Evolutionary conservation across 2,888 invertebrate genomes (phyloP).

Genomic region (Thera obeliscata): DNA sequence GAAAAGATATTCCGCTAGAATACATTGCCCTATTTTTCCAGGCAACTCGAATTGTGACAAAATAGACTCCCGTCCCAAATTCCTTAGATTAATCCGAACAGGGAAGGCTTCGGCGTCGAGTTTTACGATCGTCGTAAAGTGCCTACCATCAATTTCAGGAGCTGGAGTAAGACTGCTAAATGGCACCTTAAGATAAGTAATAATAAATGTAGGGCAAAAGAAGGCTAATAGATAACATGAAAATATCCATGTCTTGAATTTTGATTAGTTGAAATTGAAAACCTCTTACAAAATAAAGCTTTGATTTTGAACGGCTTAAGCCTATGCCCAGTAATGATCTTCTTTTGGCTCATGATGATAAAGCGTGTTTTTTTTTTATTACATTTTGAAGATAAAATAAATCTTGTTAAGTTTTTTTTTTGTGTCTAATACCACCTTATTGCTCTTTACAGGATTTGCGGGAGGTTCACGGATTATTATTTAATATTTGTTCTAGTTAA

Average conservation of each 20-base stretch:
- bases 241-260: not conserved
- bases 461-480: too few relatives aligned
- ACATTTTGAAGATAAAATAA: too few relatives aligned
- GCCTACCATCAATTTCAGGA: constrained; percentile 44
- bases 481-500: too few relatives aligned
- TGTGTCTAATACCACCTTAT: too few relatives aligned
- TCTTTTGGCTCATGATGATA: too few relatives aligned
- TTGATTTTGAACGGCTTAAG: not conserved
- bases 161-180: constrained; percentile 38
- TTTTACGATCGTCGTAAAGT: constrained; percentile 50
- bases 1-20: constrained; percentile 7
- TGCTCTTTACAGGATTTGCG: too few relatives aligned
- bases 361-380: too few relatives aligned
- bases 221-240: constrained; percentile 17
- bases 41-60: constrained; percentile 33
- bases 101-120: constrained; percentile 39
- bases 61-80: constrained; percentile 37
- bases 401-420: too few relatives aligned
- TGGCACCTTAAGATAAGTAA: constrained; percentile 35
- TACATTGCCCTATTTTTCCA: constrained; percentile 25
- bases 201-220: constrained; percentile 30
- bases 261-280: constrained; percentile 1
- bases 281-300: not conserved
- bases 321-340: too few relatives aligned
- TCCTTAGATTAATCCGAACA: constrained; percentile 48